phyloP scores from a whole-genome alignment of 2,113 vertebrate species.

The Lepisosteus osseus region DNA sequence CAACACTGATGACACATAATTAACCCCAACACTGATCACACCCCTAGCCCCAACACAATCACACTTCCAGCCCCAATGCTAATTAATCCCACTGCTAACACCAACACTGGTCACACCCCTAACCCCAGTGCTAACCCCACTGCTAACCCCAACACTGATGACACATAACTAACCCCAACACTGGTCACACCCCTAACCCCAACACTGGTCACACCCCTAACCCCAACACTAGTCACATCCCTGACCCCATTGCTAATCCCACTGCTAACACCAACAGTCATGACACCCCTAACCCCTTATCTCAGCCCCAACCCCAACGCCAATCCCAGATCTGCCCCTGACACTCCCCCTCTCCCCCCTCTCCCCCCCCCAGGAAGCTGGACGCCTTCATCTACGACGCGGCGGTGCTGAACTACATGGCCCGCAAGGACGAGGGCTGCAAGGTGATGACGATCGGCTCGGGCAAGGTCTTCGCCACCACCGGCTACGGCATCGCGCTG shows the following conservation, averaged over 20 bases:
- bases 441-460: slow-evolving; percentile 93
- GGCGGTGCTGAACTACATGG: slow-evolving; percentile 92
- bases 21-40: background rate
- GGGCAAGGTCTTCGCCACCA: slow-evolving; percentile 90
- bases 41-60: background rate
- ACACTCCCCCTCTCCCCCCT: background rate
- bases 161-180: too few species aligned
- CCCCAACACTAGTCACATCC: too few species aligned
- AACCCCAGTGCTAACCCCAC: background rate
- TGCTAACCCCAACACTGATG: background rate
- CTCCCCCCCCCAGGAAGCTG: slow-evolving; percentile 72
- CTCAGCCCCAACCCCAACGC: background rate
- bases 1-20: too few species aligned
- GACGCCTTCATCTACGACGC: slow-evolving; percentile 93
- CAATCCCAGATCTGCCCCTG: background rate
- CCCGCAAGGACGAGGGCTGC: slow-evolving; percentile 90
- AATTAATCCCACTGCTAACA: too few species aligned
- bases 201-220: too few species aligned
- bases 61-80: background rate
- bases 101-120: too few species aligned
- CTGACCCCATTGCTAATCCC: too few species aligned
- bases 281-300: background rate
- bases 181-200: too few species aligned
- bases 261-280: too few species aligned
- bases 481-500: slow-evolving; percentile 88